Percentiles rank a stretch among this genome's conserved stretches.
Conservation (phyloP, 2,888 invertebrate species). For the Ichneumoninae sp. region DNA sequence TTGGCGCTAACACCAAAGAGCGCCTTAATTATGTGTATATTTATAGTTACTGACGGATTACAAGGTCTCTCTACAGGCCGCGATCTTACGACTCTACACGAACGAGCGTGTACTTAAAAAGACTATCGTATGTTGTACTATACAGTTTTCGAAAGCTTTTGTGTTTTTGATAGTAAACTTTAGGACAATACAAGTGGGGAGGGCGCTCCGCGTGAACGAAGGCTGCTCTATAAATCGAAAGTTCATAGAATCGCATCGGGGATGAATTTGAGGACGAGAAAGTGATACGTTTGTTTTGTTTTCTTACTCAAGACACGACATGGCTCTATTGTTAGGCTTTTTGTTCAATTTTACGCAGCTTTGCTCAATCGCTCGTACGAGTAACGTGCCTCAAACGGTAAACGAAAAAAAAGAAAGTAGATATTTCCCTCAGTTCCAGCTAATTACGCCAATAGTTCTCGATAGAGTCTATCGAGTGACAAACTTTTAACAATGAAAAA, state of each 20-base stretch:
- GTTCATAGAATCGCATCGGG: neutral
- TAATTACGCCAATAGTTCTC: constrained; percentile 11
- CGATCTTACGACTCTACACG: constrained; percentile 26
- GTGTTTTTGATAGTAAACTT: neutral
- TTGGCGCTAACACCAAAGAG: constrained; percentile 63
- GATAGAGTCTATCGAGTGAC: constrained; percentile 34
- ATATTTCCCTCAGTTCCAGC: constrained; percentile 20
- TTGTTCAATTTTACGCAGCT: constrained; percentile 12
- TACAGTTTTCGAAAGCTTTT: constrained; percentile 26
- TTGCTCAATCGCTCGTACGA: constrained; percentile 58
- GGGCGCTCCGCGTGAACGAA: neutral
- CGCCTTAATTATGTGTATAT: constrained; percentile 59
- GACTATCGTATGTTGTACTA: constrained; percentile 37
- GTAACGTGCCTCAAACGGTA: constrained; percentile 40
- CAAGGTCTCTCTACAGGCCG: constrained; percentile 26
- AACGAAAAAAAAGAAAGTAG: constrained; percentile 28
- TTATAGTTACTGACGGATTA: constrained; percentile 23
- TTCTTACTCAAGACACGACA: constrained; percentile 16
- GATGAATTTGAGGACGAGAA: neutral
- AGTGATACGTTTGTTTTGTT: neutral
- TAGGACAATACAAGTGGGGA: constrained; percentile 4
- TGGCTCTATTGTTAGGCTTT: neutral
- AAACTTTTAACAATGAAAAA: constrained; percentile 47
- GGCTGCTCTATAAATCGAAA: constrained; percentile 6
- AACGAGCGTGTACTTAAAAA: constrained; percentile 26